Evolutionary conservation across 2,797 vertebrate species (phyloP).

Genomic region (Pangasius macronema): DNA sequence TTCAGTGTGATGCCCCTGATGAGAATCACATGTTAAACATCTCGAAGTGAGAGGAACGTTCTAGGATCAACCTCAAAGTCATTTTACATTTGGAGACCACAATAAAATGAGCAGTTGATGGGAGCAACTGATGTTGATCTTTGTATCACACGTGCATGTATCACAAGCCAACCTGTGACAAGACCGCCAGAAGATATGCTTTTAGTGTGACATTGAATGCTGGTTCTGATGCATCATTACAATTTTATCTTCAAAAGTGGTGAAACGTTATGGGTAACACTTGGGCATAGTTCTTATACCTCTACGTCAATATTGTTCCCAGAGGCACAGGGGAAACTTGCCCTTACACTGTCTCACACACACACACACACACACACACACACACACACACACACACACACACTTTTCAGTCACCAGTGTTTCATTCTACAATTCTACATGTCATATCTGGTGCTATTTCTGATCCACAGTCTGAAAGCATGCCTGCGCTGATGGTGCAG

Average conservation of each 20-base stretch:
- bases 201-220: background rate
- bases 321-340: background rate
- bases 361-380: background rate
- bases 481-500: slow-evolving; percentile 7
- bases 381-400: background rate
- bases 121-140: background rate
- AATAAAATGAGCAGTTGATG: background rate
- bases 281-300: background rate
- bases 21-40: background rate
- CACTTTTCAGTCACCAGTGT: background rate
- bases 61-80: background rate
- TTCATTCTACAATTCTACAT: background rate
- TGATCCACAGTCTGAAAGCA: background rate
- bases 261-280: background rate
- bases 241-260: background rate
- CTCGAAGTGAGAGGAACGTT: background rate
- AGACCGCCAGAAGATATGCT: background rate
- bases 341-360: background rate
- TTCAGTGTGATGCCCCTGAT: background rate
- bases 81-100: background rate
- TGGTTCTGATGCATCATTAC: background rate
- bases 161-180: background rate
- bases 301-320: background rate
- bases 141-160: background rate
- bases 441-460: background rate